Base-by-base conservation (phyloP, 1,140 invertebrate species). In the Magallana angulata region DNA sequence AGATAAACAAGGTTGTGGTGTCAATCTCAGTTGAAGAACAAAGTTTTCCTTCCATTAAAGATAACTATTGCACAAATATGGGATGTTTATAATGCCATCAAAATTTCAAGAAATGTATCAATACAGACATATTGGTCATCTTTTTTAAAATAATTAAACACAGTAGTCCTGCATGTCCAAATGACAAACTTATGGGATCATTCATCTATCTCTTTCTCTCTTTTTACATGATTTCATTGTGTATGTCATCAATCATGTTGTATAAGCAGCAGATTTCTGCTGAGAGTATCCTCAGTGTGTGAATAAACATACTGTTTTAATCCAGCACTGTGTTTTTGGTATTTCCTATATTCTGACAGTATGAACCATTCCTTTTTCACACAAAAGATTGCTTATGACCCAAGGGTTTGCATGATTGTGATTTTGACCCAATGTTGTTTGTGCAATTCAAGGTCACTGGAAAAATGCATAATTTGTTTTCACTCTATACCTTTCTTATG, bases 271-370 rank as follows among this genome's bases (percentile, higher is more conserved):
- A 76, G 68, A 30, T 76, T 36, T 76, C 68, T 76, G 68, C 68
- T 76, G 68, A 76, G 68, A 76, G 36, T 76, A 76, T 36, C 68
- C 16, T 30, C 24, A 76, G 68, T 76, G 48, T 76, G 68, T 76
- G 24, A 86, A 86, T 86, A 86, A 86, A 86, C 85, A 80, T 86
- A 76, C 76, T 86, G 85, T 86, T 86, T 86, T 86, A 86, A 86
- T 80, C 85, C 85, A 80, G 7, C 18, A 71, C 9, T 16, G 36
- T 57, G 14, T 71, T n/a, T 80, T 64, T 80, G 57, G 30, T 16
- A 48, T 86, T 58, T 86, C 57, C 58, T 7, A 68, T 4, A 76
- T 76, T 76, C 36, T 30, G 9, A 4, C 36, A 48, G 36, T 48
- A 48, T 48, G 36, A 48, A 48, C 36, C 36, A 48, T 48, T 48